Conservation (phyloP, 2,797 vertebrate genomes). For the Parauchenoglanis punctatus region DNA sequence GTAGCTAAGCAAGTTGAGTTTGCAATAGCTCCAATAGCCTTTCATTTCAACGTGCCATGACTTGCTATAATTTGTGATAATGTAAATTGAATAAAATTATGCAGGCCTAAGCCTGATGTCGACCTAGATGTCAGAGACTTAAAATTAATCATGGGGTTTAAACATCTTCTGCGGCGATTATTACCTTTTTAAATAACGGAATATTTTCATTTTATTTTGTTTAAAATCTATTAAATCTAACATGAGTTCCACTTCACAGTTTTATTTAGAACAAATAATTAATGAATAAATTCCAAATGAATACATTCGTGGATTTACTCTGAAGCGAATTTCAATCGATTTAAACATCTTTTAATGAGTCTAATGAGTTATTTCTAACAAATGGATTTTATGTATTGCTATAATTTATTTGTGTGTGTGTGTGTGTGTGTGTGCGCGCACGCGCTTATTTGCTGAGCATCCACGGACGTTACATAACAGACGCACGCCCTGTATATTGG, state of each 20-base stretch:
- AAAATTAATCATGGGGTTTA: not conserved
- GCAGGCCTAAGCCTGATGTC: too few relatives aligned
- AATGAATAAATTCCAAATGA: not conserved
- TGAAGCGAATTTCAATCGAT: not conserved
- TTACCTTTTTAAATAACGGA: too few relatives aligned
- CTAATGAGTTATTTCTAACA: not conserved
- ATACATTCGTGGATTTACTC: not conserved
- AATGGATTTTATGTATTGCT: not conserved
- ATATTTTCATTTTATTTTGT: not conserved
- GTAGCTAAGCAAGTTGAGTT: not conserved
- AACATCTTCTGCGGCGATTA: too few relatives aligned
- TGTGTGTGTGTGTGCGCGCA: not conserved
- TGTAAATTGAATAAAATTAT: not conserved
- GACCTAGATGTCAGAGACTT: not conserved
- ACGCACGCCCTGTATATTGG: not conserved
- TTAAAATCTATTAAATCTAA: not conserved
- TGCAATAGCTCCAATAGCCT: not conserved
- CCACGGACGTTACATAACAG: not conserved
- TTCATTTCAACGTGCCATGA: not conserved
- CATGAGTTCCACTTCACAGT: not conserved
- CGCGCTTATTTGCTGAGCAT: not conserved
- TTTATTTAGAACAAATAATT: not conserved
- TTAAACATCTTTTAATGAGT: not conserved
- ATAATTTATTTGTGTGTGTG: not conserved
- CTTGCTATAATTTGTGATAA: slow-evolving; percentile 4